Evolutionary conservation across 1,140 invertebrate genomes (phyloP).

Genomic region (Octopus bimaculoides): DNA sequence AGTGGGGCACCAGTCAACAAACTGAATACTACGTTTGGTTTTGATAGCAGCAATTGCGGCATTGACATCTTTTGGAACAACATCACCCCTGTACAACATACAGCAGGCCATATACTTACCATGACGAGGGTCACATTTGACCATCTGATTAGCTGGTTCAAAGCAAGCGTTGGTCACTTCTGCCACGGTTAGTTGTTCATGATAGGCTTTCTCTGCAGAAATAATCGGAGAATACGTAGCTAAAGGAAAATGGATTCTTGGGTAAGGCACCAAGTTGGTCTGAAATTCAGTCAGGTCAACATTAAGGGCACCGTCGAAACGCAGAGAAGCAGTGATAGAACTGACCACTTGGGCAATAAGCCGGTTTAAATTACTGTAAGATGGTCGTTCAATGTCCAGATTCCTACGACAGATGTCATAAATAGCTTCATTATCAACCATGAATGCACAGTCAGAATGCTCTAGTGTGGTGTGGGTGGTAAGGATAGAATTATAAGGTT

Average conservation of each 20-base stretch:
- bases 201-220: slow-evolving; percentile 23
- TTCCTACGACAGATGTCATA: slow-evolving; percentile 66
- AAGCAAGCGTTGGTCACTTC: slow-evolving; percentile 73
- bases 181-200: slow-evolving; percentile 67
- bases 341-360: slow-evolving; percentile 75
- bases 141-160: slow-evolving; percentile 80
- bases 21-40: slow-evolving; percentile 76
- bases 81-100: slow-evolving; percentile 52
- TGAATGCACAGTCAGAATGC: not conserved
- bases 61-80: slow-evolving; percentile 73
- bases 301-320: slow-evolving; percentile 72
- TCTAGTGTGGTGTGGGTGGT: slow-evolving; percentile 38
- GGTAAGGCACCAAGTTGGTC: slow-evolving; percentile 43
- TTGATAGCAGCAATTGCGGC: slow-evolving; percentile 79
- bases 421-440: not conserved
- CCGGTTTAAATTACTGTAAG: slow-evolving; percentile 44
- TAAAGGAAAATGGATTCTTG: slow-evolving; percentile 36
- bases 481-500: slow-evolving; percentile 57
- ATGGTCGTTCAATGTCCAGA: slow-evolving; percentile 76
- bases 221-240: no score
- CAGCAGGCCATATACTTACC: slow-evolving; percentile 55
- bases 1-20: slow-evolving; percentile 46
- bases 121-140: slow-evolving; percentile 75
- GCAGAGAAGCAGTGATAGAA: slow-evolving; percentile 62
- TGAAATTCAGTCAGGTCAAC: slow-evolving; percentile 49